Evolutionary conservation across 2,113 vertebrate genomes (phyloP).

Genomic region (Ornithorhynchus anatinus): DNA sequence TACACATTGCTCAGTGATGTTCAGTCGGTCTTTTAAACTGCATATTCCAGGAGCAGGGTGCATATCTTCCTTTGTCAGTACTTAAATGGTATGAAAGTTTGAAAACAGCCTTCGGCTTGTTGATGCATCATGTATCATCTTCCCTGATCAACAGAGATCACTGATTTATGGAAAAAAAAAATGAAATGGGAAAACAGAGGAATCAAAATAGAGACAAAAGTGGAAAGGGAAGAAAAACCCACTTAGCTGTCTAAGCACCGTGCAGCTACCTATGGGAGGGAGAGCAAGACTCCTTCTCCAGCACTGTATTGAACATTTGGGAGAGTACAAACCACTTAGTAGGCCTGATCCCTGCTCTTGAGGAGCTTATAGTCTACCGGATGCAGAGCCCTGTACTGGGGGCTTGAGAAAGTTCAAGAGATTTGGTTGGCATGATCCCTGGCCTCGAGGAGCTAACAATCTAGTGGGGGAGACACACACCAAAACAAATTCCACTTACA

Average conservation of each 20-base stretch:
- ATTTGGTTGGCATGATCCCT: no score
- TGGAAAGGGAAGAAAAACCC: slow-evolving; percentile 3
- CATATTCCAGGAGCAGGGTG: slow-evolving; percentile 47
- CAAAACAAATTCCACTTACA: no score
- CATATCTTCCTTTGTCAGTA: slow-evolving; percentile 44
- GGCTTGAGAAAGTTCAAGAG: no score
- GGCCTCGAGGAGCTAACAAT: no score
- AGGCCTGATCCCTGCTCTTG: background rate
- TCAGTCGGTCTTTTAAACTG: slow-evolving; percentile 51
- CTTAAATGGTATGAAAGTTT: slow-evolving; percentile 52
- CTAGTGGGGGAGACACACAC: no score
- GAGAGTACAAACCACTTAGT: background rate
- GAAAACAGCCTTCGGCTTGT: slow-evolving; percentile 48
- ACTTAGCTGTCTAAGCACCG: background rate
- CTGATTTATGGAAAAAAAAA: slow-evolving; percentile 59
- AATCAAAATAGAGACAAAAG: slow-evolving; percentile 15
- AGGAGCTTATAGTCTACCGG: background rate
- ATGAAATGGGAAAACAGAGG: slow-evolving; percentile 11
- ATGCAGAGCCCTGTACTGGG: no score
- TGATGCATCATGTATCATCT: slow-evolving; percentile 44
- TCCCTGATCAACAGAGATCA: slow-evolving; percentile 22
- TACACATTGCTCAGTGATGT: slow-evolving; percentile 58
- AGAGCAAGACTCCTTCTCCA: no score
- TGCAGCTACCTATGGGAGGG: no score
- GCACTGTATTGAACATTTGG: no score